phyloP scores from a whole-genome alignment of 92 coral and sea anemone genomes.

The Parazoanthus darwini region DNA sequence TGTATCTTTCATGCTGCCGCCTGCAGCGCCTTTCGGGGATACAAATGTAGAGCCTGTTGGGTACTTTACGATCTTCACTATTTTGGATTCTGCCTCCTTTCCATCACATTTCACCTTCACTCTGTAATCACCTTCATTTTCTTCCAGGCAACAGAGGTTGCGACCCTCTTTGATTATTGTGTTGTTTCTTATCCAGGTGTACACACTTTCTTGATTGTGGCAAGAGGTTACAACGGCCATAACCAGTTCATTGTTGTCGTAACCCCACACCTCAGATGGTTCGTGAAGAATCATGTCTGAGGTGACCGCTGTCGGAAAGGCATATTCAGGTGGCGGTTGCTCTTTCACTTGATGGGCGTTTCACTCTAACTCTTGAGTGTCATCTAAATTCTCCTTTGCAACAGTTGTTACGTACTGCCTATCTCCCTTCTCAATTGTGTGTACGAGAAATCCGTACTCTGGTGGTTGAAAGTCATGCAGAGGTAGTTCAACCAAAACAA shows the following conservation, averaged over 20 bases:
- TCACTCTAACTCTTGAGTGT: neutral
- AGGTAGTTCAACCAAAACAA: slow-evolving; percentile 1
- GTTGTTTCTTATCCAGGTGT: slow-evolving; percentile 17
- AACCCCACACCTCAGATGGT: slow-evolving; percentile 38
- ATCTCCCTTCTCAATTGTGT: slow-evolving; percentile 28
- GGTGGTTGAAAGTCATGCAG: slow-evolving; percentile 38
- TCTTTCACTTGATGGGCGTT: neutral
- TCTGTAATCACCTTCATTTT: slow-evolving; percentile 26
- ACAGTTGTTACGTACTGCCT: slow-evolving; percentile 35
- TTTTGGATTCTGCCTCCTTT: slow-evolving; percentile 24
- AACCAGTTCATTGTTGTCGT: slow-evolving; percentile 29
- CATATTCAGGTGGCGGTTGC: neutral
- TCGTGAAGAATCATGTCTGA: slow-evolving; percentile 26
- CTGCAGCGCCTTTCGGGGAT: too few species aligned
- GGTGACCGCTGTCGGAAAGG: slow-evolving; percentile 17
- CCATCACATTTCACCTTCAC: slow-evolving; percentile 22
- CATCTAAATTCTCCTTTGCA: slow-evolving; percentile 1
- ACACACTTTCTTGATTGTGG: slow-evolving; percentile 1
- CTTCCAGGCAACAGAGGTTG: slow-evolving; percentile 31
- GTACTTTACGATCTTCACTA: slow-evolving; percentile 14
- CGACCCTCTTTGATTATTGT: neutral
- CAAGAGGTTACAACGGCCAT: slow-evolving; percentile 27
- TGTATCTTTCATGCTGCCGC: neutral
- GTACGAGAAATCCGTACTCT: slow-evolving; percentile 17
- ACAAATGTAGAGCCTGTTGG: too few species aligned